Base-by-base conservation (phyloP, 2,797 vertebrate species). In the Sylvia borin region DNA sequence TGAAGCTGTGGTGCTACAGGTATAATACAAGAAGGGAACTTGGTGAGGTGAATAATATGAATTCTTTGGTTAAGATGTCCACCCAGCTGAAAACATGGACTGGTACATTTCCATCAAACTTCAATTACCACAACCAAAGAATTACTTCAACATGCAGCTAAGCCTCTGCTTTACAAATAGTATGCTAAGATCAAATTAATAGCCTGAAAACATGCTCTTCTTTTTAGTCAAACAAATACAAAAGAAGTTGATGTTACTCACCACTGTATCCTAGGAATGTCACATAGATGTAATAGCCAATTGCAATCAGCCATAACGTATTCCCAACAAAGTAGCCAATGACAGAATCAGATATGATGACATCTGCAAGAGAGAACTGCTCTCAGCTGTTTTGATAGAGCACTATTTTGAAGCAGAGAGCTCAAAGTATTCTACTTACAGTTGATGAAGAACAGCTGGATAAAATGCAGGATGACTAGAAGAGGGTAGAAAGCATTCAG, bases 401-500 rank as follows among this genome's bases (percentile, higher is more conserved):
- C 25, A 38, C 2, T 7, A 26, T 16, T 51, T 74, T 17, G 71
- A 65, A 15, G 57, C 66, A 40, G 16, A n/a, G 34, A 20, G n/a
- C 26, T 55, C 11, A 51, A 95, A 57, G n/a, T 88, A 47, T n/a
- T 73, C 42, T 93, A 98, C 99, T 99, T 97, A 99, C 99, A 98
- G 94, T 99, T 99, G 91, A 99, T 99, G 96, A 99, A 99, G 92
- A 99, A 99, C 16, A 99, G 98, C 97, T 99, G 99, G 92, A 99
- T 98, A 89, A 99, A 99, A 96, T 99, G 99, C 94, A 99, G 92
- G 93, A 99, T 99, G 95, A 99, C 98, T 5, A 99, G 97, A n/a
- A 99, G 99, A 1, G 99, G 99, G 92, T 99, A 99, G 97, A 99
- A 99, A 16, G 99, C 99, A 14, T 99, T 99, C 80, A 99, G 98